A percentile compares a stretch with the other conserved stretches of the same genome.
Evolutionary conservation across 2,113 vertebrate species (phyloP).

Genomic region (Rostratula benghalensis): DNA sequence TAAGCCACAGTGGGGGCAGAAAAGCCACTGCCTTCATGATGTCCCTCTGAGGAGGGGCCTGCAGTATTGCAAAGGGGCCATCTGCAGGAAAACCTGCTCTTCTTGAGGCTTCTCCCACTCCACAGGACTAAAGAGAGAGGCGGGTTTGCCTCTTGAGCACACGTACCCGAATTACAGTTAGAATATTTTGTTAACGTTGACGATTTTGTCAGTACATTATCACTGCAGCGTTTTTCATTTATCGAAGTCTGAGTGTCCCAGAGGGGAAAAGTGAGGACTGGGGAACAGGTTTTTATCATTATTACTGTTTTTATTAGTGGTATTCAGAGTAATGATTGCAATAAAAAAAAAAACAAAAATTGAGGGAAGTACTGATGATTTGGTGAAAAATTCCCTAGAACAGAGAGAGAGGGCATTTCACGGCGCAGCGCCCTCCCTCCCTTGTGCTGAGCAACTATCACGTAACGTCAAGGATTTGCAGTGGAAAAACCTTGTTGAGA

Average conservation of each 20-base stretch:
- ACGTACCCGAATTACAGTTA: accelerated
- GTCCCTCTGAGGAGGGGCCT: neutral
- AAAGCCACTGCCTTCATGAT: neutral
- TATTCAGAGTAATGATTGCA: neutral
- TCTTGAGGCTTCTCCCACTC: neutral
- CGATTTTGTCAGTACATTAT: neutral
- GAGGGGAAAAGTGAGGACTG: neutral
- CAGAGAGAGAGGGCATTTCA: neutral
- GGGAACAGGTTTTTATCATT: neutral
- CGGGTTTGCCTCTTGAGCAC: neutral
- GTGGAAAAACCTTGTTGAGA: neutral
- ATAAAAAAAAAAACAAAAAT: neutral
- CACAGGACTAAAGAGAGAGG: neutral
- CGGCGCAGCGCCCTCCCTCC: accelerated
- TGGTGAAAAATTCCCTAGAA: neutral
- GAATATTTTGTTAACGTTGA: neutral
- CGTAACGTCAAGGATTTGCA: accelerated
- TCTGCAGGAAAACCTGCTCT: neutral
- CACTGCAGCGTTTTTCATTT: neutral
- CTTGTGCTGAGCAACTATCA: accelerated
- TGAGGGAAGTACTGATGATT: neutral
- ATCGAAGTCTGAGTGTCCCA: neutral
- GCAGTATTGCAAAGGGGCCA: neutral
- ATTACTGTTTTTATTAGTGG: neutral
- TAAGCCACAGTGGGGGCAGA: accelerated